phyloP scores from a whole-genome alignment of 2,888 invertebrate genomes.

The Ferrisia virgata region DNA sequence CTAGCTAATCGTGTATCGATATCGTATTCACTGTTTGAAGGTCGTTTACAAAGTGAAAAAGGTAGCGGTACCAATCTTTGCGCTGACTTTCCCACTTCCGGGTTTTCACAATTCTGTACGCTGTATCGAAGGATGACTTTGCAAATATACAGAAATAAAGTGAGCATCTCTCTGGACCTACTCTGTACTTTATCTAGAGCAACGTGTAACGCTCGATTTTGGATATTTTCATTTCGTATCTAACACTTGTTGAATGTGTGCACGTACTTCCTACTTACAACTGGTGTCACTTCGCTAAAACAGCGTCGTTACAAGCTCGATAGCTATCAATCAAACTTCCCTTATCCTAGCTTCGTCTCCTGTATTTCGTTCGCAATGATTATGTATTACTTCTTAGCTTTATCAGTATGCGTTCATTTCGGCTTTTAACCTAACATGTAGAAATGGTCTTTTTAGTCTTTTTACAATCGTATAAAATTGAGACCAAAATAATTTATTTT shows the following conservation, averaged over 20 bases:
- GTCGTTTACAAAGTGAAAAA: slow-evolving; percentile 22
- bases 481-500: background rate
- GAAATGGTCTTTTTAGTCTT: too few species aligned
- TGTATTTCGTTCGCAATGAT: too few species aligned
- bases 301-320: too few species aligned
- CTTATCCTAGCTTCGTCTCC: too few species aligned
- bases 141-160: slow-evolving; percentile 62
- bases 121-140: slow-evolving; percentile 61
- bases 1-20: background rate
- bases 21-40: background rate
- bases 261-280: too few species aligned
- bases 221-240: background rate
- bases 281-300: too few species aligned
- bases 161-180: slow-evolving; percentile 50
- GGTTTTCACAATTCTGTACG: slow-evolving; percentile 61
- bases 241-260: too few species aligned
- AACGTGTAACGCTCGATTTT: background rate
- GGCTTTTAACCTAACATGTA: too few species aligned
- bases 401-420: too few species aligned
- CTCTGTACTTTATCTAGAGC: background rate
- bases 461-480: too few species aligned
- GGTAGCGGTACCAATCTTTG: slow-evolving; percentile 40
- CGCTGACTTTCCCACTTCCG: slow-evolving; percentile 57
- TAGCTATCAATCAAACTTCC: too few species aligned
- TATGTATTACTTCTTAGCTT: too few species aligned